phyloP scores from a whole-genome alignment of 2,797 vertebrate species.

The Podarcis lilfordi region DNA sequence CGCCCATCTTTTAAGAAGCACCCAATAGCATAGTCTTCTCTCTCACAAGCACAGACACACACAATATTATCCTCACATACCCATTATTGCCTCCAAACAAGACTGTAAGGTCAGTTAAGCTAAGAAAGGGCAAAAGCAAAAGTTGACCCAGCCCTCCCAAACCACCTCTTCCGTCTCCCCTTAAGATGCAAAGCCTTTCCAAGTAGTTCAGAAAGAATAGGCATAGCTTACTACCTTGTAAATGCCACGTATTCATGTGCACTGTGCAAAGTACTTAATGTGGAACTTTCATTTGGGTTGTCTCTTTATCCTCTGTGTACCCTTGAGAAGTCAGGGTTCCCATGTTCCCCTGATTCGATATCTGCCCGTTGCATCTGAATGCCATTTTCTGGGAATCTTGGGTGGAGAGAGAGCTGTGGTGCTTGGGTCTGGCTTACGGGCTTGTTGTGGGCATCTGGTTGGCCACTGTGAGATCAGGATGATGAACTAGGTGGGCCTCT shows the following conservation, averaged over 20 bases:
- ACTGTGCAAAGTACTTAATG: too few species aligned
- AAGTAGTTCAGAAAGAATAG: background rate
- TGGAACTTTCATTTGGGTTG: background rate
- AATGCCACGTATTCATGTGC: background rate
- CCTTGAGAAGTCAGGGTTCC: background rate
- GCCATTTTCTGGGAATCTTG: too few species aligned
- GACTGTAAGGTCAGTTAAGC: background rate
- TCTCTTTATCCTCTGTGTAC: background rate
- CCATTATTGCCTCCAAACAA: background rate
- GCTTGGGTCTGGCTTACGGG: too few species aligned
- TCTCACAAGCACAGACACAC: too few species aligned
- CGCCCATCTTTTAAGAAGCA: background rate
- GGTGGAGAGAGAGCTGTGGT: too few species aligned
- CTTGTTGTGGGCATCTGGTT: too few species aligned
- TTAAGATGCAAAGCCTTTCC: fast-evolving
- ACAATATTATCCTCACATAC: background rate
- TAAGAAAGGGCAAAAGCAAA: background rate
- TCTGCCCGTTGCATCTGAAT: background rate
- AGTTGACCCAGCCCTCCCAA: background rate
- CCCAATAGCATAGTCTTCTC: background rate
- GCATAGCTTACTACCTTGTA: background rate
- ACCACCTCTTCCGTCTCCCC: background rate
- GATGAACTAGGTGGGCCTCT: too few species aligned
- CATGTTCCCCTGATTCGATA: background rate
- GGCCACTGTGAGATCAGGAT: too few species aligned